These are phyloP conservation scores for Serripes groenlandicus DNA, from an alignment of 2,888 invertebrate genomes.

Conservation along the genomic window DNA sequence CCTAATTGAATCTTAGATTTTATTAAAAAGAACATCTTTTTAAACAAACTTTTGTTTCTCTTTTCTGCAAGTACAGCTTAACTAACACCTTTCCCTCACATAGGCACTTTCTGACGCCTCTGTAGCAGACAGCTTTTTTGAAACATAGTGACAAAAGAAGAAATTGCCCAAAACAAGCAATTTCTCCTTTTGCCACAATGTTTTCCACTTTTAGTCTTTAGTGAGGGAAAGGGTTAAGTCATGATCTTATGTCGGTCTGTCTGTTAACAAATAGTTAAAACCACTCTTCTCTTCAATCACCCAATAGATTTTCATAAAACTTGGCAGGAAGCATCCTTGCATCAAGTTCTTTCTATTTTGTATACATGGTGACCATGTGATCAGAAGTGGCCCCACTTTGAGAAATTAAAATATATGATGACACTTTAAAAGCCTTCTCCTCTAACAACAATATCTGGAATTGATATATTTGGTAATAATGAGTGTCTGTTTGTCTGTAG, in stretches of 20 bases:
- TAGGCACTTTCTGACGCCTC: neutral
- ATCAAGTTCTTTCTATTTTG: neutral
- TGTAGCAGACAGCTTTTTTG: neutral
- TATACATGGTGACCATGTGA: neutral
- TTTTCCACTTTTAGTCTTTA: too few species aligned
- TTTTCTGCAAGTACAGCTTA: neutral
- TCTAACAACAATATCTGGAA: neutral
- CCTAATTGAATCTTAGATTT: conserved; percentile 4
- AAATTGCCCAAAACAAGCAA: neutral
- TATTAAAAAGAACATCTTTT: neutral
- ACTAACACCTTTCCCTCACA: neutral
- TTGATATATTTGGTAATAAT: too few species aligned
- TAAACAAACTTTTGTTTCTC: neutral
- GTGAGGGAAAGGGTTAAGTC: neutral
- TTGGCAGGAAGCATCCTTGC: neutral
- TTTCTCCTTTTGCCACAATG: conserved; percentile 12
- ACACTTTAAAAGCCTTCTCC: neutral
- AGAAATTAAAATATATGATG: neutral
- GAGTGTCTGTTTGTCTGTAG: too few species aligned
- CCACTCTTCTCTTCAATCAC: neutral
- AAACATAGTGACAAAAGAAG: neutral
- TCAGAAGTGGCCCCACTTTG: neutral
- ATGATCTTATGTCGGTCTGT: neutral
- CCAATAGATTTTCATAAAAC: neutral
- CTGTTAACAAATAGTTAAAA: neutral